phyloP scores from a whole-genome alignment of 1,140 invertebrate species.

The Papilio polyxenes region DNA sequence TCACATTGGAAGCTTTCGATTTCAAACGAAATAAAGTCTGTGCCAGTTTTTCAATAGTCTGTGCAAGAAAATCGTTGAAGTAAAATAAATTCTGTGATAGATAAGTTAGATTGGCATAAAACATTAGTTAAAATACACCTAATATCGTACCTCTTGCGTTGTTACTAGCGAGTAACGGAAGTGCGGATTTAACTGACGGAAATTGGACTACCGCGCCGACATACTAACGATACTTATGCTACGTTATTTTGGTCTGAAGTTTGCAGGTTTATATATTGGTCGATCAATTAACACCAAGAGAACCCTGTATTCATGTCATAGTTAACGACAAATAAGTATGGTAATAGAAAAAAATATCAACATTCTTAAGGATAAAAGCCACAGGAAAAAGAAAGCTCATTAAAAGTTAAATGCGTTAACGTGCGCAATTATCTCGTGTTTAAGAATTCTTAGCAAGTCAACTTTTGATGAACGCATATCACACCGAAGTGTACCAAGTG shows the following conservation, averaged over 20 bases:
- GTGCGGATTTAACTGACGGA: conserved; percentile 44
- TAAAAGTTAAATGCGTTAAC: conserved; percentile 48
- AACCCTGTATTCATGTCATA: neutral
- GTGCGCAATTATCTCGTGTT: conserved; percentile 48
- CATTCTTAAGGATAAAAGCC: neutral
- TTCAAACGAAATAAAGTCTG: too few relatives aligned
- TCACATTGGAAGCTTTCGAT: too few relatives aligned
- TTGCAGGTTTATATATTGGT: neutral
- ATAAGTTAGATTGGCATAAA: neutral
- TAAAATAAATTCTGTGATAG: too few relatives aligned
- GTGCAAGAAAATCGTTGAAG: too few relatives aligned
- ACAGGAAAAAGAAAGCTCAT: conserved; percentile 39
- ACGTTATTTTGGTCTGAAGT: neutral
- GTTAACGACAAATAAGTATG: neutral
- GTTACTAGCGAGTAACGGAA: conserved; percentile 36
- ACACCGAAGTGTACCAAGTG: conserved; percentile 28
- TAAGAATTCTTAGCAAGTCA: conserved; percentile 40
- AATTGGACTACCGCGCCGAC: conserved; percentile 40
- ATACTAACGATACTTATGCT: neutral
- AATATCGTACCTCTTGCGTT: neutral
- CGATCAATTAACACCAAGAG: neutral
- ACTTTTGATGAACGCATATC: conserved; percentile 25
- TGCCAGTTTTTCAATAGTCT: too few relatives aligned
- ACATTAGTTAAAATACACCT: neutral
- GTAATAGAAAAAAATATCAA: conserved; percentile 16